Percentiles rank a stretch among this genome's conserved stretches.
Evolutionary conservation across 2,797 vertebrate species (phyloP).

Genomic region (Falco cherrug): DNA sequence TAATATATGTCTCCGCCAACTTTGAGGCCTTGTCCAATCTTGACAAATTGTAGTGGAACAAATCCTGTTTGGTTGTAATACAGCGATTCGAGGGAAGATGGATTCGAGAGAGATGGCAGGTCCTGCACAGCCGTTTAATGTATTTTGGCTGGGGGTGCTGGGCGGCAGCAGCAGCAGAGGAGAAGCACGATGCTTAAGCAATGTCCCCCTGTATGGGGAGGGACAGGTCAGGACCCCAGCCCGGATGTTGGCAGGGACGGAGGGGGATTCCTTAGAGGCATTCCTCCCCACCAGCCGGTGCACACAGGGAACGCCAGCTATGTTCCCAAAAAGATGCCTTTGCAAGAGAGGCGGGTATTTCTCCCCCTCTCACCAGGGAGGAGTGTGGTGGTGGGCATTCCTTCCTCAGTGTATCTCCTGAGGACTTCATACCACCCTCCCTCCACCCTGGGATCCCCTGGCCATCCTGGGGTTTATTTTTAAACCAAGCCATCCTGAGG

Average conservation of each 20-base stretch:
- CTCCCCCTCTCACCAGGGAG: not conserved
- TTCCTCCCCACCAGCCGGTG: not conserved
- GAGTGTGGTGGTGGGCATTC: not conserved
- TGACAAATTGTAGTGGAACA: slow-evolving; percentile 67
- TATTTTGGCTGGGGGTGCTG: not conserved
- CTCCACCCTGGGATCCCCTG: not conserved
- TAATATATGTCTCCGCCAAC: slow-evolving; percentile 30
- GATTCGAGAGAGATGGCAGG: slow-evolving; percentile 19
- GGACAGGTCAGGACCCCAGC: not conserved
- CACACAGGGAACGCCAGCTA: not conserved
- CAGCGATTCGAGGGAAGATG: slow-evolving; percentile 51
- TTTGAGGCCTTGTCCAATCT: slow-evolving; percentile 59
- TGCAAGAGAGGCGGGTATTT: not conserved
- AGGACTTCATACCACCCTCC: not conserved
- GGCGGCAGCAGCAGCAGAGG: fast-evolving
- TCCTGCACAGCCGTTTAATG: fast-evolving
- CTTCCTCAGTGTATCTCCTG: not conserved
- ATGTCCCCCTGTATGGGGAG: not conserved
- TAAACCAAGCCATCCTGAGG: not conserved
- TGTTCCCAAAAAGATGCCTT: not conserved
- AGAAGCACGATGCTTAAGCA: fast-evolving
- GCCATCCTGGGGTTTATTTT: not conserved
- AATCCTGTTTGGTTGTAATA: slow-evolving; percentile 70
- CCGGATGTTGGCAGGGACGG: not conserved
- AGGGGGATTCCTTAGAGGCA: not conserved